Percentiles rank a stretch among this genome's conserved stretches.
phyloP scores from a whole-genome alignment of 2,113 vertebrate genomes.

The Dendrocopos noguchii region DNA sequence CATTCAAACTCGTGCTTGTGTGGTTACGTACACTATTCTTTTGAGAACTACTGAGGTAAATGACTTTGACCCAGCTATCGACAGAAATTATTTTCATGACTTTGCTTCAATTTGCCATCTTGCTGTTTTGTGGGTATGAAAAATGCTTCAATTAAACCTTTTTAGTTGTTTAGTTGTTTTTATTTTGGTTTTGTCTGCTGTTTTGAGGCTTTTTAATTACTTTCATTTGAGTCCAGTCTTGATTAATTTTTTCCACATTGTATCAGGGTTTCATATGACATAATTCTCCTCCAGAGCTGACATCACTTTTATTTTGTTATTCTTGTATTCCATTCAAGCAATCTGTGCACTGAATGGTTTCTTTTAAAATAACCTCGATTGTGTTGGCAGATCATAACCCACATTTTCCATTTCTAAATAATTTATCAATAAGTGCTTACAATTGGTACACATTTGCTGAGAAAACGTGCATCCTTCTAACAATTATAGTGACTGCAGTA shows the following conservation, averaged over 20 bases:
- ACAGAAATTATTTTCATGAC: neutral
- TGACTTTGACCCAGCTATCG: neutral
- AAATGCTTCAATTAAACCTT: accelerated
- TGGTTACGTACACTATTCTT: neutral
- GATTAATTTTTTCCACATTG: neutral
- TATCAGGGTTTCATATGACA: neutral
- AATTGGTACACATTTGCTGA: neutral
- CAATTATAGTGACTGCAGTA: neutral
- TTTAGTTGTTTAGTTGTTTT: neutral
- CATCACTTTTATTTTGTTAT: neutral
- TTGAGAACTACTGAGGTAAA: neutral
- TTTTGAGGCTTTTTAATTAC: neutral
- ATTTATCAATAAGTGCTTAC: neutral
- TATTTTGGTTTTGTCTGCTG: neutral
- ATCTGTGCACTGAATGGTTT: neutral
- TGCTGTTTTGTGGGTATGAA: neutral
- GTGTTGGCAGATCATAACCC: neutral
- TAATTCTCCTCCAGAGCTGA: neutral
- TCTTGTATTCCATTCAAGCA: neutral
- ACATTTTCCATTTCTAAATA: neutral
- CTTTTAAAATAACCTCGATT: neutral
- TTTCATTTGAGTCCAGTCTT: neutral
- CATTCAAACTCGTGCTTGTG: neutral
- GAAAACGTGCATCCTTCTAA: neutral
- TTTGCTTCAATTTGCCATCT: neutral